A percentile compares a stretch with the other conserved stretches of the same genome.
Conservation (phyloP, 2,797 vertebrate species). For the Potorous gilbertii region DNA sequence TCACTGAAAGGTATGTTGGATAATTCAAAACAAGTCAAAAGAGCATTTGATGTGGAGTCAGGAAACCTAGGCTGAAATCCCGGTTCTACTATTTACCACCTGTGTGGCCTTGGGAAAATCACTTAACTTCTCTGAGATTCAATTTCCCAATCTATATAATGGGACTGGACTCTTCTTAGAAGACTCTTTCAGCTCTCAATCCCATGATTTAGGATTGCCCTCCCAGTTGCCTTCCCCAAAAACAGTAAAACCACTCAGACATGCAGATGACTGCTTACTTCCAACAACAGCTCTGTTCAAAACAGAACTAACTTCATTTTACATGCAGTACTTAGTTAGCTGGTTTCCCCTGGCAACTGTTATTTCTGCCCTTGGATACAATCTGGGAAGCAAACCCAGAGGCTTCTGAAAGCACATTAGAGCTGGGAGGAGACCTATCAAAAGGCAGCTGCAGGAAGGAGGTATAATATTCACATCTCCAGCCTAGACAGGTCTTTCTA, state of each 20-base stretch:
- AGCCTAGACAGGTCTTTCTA: not conserved
- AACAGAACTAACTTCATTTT: not conserved
- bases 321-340: not conserved
- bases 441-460: not conserved
- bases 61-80: not conserved
- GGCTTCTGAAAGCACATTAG: not conserved
- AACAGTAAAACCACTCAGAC: not conserved
- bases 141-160: not conserved
- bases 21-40: not conserved
- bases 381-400: not conserved
- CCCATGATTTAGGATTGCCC: not conserved
- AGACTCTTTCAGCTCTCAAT: not conserved
- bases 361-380: not conserved
- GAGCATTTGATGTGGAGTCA: not conserved
- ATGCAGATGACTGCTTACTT: not conserved
- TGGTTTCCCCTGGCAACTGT: conserved; percentile 1
- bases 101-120: not conserved
- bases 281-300: not conserved
- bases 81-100: not conserved
- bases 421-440: not conserved
- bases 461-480: not conserved
- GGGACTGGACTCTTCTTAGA: not conserved
- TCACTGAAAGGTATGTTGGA: not conserved
- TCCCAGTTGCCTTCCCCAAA: not conserved
- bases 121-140: not conserved